Evolutionary conservation across 2,797 vertebrate genomes (phyloP), one percentile per base, ranked within the genome.

Genomic region (Rhodeus uyekii): DNA sequence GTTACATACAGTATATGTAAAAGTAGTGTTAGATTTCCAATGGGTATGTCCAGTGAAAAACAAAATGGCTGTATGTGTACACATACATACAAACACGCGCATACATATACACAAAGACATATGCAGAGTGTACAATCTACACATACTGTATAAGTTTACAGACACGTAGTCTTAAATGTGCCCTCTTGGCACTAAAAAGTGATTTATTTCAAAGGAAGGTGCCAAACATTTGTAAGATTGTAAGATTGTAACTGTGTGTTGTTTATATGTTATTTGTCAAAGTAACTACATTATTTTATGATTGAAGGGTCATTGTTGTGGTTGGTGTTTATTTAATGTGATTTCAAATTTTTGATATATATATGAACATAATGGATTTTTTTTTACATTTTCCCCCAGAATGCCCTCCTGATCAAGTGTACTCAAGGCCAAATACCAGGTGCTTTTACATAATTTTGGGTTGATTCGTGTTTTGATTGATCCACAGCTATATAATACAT

Each of bases 131-230:
- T 46, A 85, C 68, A 85, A 69, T 77, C 50, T 83, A 78, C 46
- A 82, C 58, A 85, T 13, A 78, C 27, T 76, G 85, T 87, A 87
- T 88, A 90, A 65, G 94, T 95, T 94, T 94, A 95, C 94, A 94
- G 91, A 94, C 90, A 91, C 91, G 89, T 87, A 88, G 89, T 94
- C 91, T 93, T 93, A 93, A 89, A 88, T 91, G 92, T 93, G 91
- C 92, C 92, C 91, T 91, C 88, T 85, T 8, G 88, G 91, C 83
- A 63, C 84, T 83, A 85, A 80, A 81, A 36, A 63, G 63, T n/a
- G 36, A 77, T 63, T 53, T 75, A 78, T 84, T 44, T 72, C 58
- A 68, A 78, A 83, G 65, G 78, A 75, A 60, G 84, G 85, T 78
- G 79, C 82, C 82, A 81, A 86, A 80, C 83, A 84, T 82, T 82